A percentile compares a stretch with the other conserved stretches of the same genome.
Evolutionary conservation across 2,113 vertebrate genomes (phyloP).

Genomic region (Caranx ignobilis): DNA sequence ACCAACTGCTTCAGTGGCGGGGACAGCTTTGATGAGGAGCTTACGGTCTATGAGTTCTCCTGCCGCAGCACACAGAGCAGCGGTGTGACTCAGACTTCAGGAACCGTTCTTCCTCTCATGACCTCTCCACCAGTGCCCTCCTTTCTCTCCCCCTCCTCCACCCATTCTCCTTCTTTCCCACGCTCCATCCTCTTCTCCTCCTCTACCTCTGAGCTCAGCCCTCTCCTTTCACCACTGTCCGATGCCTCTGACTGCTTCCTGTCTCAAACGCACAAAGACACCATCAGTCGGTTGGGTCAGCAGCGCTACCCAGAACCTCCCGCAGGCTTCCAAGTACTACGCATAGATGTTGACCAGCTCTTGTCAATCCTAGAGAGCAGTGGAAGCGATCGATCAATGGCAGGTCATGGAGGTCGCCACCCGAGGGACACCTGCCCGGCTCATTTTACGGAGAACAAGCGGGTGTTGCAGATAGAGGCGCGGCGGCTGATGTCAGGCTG

Average conservation of each 20-base stretch:
- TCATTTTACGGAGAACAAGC: conserved; percentile 89
- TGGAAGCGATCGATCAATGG: conserved; percentile 73
- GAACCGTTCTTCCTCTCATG: conserved; percentile 58
- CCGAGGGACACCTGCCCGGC: conserved; percentile 86
- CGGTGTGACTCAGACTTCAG: conserved; percentile 50
- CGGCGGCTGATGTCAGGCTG: conserved; percentile 89
- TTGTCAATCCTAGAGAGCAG: conserved; percentile 74
- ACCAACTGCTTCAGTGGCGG: conserved; percentile 89
- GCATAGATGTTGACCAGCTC: conserved; percentile 83
- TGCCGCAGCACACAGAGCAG: conserved; percentile 60
- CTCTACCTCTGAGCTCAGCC: conserved; percentile 80
- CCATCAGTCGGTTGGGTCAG: conserved; percentile 83
- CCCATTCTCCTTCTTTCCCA: conserved; percentile 83
- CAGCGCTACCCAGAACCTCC: conserved; percentile 79
- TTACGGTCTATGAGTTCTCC: conserved; percentile 80
- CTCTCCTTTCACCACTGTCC: conserved; percentile 80
- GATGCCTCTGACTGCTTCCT: conserved; percentile 57
- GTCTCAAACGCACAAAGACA: conserved; percentile 76
- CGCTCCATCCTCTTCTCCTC: conserved; percentile 71
- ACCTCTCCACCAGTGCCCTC: conserved; percentile 71
- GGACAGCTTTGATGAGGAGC: conserved; percentile 82
- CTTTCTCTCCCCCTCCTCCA: conserved; percentile 71
- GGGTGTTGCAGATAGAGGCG: conserved; percentile 87
- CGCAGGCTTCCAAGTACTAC: conserved; percentile 86
- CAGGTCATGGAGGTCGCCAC: conserved; percentile 80